Evolutionary conservation across 2,113 vertebrate genomes (phyloP).

Genomic region (Oncorhynchus nerka): DNA sequence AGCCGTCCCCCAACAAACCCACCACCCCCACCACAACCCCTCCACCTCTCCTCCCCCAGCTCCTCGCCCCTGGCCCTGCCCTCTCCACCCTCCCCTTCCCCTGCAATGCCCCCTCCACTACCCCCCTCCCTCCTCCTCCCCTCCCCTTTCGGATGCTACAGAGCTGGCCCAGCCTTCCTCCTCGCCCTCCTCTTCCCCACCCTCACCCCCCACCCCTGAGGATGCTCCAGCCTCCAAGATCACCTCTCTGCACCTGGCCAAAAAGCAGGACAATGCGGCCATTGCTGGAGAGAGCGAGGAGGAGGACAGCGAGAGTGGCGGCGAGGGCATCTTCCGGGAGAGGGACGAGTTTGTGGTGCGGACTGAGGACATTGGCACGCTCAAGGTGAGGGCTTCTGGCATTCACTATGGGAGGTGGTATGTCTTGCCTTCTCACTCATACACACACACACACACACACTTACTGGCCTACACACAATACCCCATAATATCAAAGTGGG

Average conservation of each 20-base stretch:
- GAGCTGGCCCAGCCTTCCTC: conserved; percentile 54
- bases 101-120: conserved; percentile 50
- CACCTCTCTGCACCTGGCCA: conserved; percentile 83
- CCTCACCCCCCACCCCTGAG: conserved; percentile 71
- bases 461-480: too few species aligned
- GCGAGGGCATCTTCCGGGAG: conserved; percentile 88
- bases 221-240: conserved; percentile 67
- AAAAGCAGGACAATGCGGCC: conserved; percentile 84
- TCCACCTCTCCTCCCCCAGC: conserved; percentile 49
- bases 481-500: too few species aligned
- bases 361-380: conserved; percentile 82
- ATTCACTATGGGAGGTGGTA: neutral
- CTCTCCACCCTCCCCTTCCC: conserved; percentile 50
- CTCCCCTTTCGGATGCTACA: conserved; percentile 51
- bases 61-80: conserved; percentile 47
- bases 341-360: conserved; percentile 89
- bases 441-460: too few species aligned
- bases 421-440: neutral
- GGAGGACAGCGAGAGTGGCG: conserved; percentile 84
- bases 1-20: conserved; percentile 11
- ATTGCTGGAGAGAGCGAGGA: conserved; percentile 86
- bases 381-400: conserved; percentile 75
- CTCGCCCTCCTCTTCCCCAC: conserved; percentile 51
- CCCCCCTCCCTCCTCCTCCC: conserved; percentile 58
- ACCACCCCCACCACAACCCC: conserved; percentile 30